Percentiles rank a stretch among this genome's conserved stretches.
Evolutionary conservation across 2,113 vertebrate species (phyloP).

Genomic region (Aspidoscelis tigris): DNA sequence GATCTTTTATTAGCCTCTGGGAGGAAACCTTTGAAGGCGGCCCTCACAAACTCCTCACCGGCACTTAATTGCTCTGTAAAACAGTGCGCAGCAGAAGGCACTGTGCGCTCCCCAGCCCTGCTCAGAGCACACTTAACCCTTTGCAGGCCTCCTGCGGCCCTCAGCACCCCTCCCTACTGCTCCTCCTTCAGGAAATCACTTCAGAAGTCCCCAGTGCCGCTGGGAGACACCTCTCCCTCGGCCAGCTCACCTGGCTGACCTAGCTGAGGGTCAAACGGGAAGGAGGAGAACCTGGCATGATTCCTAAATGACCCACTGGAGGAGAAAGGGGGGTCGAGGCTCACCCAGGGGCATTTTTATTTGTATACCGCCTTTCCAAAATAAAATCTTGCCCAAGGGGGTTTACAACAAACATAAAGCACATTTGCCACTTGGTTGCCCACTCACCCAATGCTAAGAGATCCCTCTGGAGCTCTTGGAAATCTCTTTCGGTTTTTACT

Average conservation of each 20-base stretch:
- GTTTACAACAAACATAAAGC: too few species aligned
- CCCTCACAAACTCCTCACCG: constrained; percentile 35
- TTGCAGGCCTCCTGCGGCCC: not conserved
- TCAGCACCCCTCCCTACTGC: not conserved
- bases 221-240: not conserved
- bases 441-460: too few species aligned
- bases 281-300: not conserved
- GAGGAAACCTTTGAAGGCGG: constrained; percentile 36
- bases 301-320: too few species aligned
- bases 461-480: too few species aligned
- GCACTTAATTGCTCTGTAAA: constrained; percentile 37
- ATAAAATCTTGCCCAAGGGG: too few species aligned
- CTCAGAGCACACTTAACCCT: constrained; percentile 3
- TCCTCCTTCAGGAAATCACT: not conserved
- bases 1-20: constrained; percentile 35
- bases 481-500: too few species aligned
- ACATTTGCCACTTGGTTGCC: too few species aligned
- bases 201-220: not conserved
- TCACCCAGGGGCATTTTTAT: too few species aligned
- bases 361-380: too few species aligned
- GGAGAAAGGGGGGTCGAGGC: too few species aligned
- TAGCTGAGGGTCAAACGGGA: not conserved
- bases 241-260: too few species aligned
- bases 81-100: not conserved
- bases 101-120: not conserved